Evolutionary conservation across 1,140 invertebrate species (phyloP), one percentile per base, ranked within the genome.

Genomic region (Oryctes rhinoceros): DNA sequence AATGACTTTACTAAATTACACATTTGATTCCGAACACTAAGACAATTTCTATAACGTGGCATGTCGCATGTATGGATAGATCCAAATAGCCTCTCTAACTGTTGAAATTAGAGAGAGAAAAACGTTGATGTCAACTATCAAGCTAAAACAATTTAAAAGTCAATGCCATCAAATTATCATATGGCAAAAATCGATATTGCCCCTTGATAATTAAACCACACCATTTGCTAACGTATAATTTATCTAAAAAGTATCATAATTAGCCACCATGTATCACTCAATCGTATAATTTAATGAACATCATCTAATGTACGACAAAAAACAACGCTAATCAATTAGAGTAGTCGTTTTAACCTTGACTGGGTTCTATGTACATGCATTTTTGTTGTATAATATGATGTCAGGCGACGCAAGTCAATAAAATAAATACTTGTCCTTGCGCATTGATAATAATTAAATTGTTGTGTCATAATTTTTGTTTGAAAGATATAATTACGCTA

Each of bases 161-260:
- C 53, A 59, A n/a, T 59, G 53, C 53, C 53, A 59, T 59, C n/a
- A 59, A 59, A 59, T 59, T 59, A 59, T 13, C 53, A 59, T 59
- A 59, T 59, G 7, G 15, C 18, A 59, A 15, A 18, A n/a, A 59
- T 59, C 53, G 18, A 59, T 59, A 59, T 59, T 59, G 13, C 18
- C 13, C 53, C 3, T 59, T 59, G 15, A 59, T 15, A 18, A 59
- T 59, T 59, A 59, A 18, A 18, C 53, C 18, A 7, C 53, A 18
- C 15, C 18, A 59, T 59, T 59, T 59, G 53, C n/a, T 59, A 59
- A 59, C 18, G 6, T 59, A n/a, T 18, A 59, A 59, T 59, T 59
- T 59, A 59, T 59, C 18, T 59, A 6, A 59, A 59, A 59, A 18
- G 53, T 59, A 59, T 59, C 53, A 59, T 59, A 59, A 59, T n/a